Base-by-base conservation (phyloP, 2,113 vertebrate genomes). In the Trogon surrucura region DNA sequence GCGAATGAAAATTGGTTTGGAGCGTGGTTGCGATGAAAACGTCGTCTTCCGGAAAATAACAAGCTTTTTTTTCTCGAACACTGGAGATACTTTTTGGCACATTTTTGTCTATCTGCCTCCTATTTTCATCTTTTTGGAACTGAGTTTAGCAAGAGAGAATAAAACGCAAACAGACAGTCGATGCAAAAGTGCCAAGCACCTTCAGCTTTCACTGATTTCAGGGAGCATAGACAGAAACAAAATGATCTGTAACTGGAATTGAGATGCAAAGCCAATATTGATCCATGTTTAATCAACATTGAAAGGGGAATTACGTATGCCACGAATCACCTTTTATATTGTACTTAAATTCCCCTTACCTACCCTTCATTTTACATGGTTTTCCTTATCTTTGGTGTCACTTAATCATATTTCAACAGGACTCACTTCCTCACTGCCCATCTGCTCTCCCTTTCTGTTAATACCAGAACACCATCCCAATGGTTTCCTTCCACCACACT, bases 341-440 rank as follows among this genome's bases (percentile, higher is more conserved):
- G 82, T 56, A 29, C 53, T 74, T 94, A 93, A 96, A 89, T 93
- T 61, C 65, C 66, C 80, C 27, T 91, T 82, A 74, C 57, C 50
- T 91, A 16, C 61, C 47, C 25, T 91, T 66, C 79, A 82, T 44
- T 84, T 85, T 89, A 95, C 78, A 70, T 70, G 41, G 25, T 75
- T 86, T 92, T 83, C 50, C 82, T 91, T 92, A 62, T 96, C 77
- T 80, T 51, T 47, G 65, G n/a, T 75, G 83, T 60, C 53, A 71
- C 62, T 75, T 95, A 84, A 85, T 93, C 85, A 45, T 26, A 34
- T 95, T 94, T 93, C 82, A 91, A 17, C 45, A 91, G 91, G 53
- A 92, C 61, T 91, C 93, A 17, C 41, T 91, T 91, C 89, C 61
- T 57, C 3, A 1, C 51, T 93, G 84, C 51, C 91, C 77, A 69